Conservation (phyloP, 2,797 vertebrate genomes). For the Lemur catta region DNA sequence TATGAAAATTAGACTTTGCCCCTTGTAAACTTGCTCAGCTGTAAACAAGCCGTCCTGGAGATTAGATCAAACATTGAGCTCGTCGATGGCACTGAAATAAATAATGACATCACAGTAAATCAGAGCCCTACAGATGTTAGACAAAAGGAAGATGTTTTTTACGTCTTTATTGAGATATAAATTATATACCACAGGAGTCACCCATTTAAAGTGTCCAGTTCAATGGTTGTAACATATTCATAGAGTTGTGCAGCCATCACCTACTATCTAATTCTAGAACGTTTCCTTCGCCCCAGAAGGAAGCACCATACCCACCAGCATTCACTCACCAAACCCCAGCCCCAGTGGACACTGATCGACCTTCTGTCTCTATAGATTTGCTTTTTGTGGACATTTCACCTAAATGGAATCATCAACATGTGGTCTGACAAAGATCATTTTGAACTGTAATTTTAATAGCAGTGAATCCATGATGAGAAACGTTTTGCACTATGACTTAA, state of each 20-base stretch:
- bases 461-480: neutral
- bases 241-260: neutral
- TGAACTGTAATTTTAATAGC: too few species aligned
- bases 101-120: neutral
- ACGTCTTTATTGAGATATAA: neutral
- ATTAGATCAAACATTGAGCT: conserved; percentile 46
- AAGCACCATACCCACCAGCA: too few species aligned
- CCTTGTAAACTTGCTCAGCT: conserved; percentile 49
- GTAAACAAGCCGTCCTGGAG: conserved; percentile 52
- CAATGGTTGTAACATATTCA: neutral
- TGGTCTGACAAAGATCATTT: too few species aligned
- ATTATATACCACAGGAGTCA: neutral
- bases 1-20: conserved; percentile 54
- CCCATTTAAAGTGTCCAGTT: neutral
- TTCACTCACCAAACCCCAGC: neutral
- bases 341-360: neutral
- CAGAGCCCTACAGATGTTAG: neutral
- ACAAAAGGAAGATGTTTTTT: conserved; percentile 27
- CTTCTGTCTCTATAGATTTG: neutral
- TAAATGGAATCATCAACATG: neutral
- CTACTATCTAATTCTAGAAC: neutral
- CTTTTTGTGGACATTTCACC: neutral
- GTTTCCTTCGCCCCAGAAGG: neutral
- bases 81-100: conserved; percentile 20
- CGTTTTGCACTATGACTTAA: neutral